phyloP scores from a whole-genome alignment of 2,888 invertebrate species.

The Galerucella calmariensis region DNA sequence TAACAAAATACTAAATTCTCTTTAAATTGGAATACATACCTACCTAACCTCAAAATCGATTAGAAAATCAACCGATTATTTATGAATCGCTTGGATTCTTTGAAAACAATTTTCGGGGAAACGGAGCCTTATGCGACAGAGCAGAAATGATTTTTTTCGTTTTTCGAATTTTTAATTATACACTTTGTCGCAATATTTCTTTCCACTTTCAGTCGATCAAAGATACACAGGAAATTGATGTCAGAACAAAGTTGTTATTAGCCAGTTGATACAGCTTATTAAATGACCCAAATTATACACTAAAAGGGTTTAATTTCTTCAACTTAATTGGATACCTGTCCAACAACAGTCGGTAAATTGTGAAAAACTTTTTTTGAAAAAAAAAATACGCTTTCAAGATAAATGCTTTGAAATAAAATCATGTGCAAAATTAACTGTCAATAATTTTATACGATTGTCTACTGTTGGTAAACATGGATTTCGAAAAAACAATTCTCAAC shows the following conservation, averaged over 20 bases:
- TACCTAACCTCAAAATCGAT: neutral
- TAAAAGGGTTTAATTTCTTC: slow-evolving; percentile 16
- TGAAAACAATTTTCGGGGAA: slow-evolving; percentile 11
- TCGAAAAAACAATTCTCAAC: too few relatives aligned
- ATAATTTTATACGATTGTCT: too few relatives aligned
- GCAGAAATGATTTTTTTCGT: slow-evolving; percentile 20
- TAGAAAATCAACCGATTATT: neutral
- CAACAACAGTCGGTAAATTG: neutral
- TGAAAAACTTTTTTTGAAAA: neutral
- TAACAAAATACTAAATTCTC: too few relatives aligned
- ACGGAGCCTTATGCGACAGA: neutral
- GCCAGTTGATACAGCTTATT: slow-evolving; percentile 24
- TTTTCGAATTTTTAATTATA: slow-evolving; percentile 25
- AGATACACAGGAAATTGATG: slow-evolving; percentile 29
- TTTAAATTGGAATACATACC: neutral
- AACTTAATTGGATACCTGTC: slow-evolving; percentile 7
- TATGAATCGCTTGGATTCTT: neutral
- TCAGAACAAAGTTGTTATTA: slow-evolving; percentile 27
- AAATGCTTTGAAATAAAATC: too few relatives aligned
- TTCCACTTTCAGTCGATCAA: slow-evolving; percentile 20
- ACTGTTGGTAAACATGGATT: too few relatives aligned
- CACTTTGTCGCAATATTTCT: neutral
- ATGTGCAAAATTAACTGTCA: too few relatives aligned
- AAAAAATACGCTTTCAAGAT: too few relatives aligned
- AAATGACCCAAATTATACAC: slow-evolving; percentile 26